Percentiles rank a stretch among this genome's conserved stretches.
phyloP scores from a whole-genome alignment of 2,888 invertebrate genomes.

The Epiperipatus broadwayi region DNA sequence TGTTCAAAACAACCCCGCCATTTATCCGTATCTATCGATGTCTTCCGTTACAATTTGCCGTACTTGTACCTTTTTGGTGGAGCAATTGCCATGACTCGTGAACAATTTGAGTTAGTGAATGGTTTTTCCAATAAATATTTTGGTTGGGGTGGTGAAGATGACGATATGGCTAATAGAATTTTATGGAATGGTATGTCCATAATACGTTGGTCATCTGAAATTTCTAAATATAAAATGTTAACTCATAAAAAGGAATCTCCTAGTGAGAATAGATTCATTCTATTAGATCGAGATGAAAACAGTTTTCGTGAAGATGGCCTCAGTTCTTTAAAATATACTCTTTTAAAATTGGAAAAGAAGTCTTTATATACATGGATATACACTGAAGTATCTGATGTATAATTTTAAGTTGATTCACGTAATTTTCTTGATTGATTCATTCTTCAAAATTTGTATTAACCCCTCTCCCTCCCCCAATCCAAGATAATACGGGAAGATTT shows the following conservation, averaged over 20 bases:
- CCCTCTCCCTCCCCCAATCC: no score
- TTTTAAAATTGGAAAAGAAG: constrained; percentile 19
- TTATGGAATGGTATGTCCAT: constrained; percentile 4
- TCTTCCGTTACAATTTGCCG: constrained; percentile 35
- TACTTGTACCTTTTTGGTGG: constrained; percentile 52
- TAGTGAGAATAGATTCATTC: constrained; percentile 34
- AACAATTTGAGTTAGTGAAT: constrained; percentile 41
- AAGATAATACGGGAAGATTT: no score
- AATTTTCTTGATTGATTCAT: no score
- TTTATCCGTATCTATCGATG: constrained; percentile 68
- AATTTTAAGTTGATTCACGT: no score
- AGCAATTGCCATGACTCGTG: constrained; percentile 49
- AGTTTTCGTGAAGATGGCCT: constrained; percentile 40
- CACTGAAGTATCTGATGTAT: no score
- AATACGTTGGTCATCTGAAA: constrained; percentile 44
- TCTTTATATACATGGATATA: constrained; percentile 23
- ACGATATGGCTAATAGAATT: constrained; percentile 42
- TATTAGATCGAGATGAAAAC: constrained; percentile 32
- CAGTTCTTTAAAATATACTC: constrained; percentile 33
- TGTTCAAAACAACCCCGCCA: constrained; percentile 62
- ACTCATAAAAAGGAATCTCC: constrained; percentile 40
- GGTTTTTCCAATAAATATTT: constrained; percentile 61
- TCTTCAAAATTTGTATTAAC: no score
- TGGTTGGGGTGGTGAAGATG: constrained; percentile 77
- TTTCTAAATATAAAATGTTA: constrained; percentile 46